A percentile compares a stretch with the other conserved stretches of the same genome.
Conservation (phyloP, 2,113 vertebrate species). For the Hypocryptadius cinnamomeus region DNA sequence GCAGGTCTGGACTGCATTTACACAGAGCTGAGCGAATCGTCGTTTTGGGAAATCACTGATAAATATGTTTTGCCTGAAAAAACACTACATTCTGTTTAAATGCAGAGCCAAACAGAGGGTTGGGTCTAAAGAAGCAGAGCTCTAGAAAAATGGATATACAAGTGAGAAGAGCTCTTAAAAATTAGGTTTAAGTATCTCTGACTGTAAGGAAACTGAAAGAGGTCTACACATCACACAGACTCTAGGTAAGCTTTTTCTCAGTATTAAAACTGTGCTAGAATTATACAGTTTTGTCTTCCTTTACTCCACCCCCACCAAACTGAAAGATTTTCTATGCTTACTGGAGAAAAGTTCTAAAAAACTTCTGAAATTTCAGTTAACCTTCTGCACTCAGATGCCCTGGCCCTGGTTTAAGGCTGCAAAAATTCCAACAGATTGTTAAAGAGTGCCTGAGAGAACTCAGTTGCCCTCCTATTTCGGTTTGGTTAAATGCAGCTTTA, state of each 20-base stretch:
- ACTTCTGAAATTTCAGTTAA: background rate
- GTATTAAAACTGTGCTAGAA: background rate
- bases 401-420: background rate
- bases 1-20: background rate
- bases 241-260: background rate
- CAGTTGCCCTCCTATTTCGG: background rate
- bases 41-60: background rate
- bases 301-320: background rate
- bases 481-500: background rate
- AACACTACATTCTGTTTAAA: background rate
- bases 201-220: background rate
- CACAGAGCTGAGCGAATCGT: background rate
- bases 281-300: background rate
- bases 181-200: background rate
- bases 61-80: background rate
- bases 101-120: background rate
- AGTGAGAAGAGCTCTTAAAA: background rate
- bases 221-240: no score
- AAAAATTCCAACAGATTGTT: background rate
- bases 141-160: background rate
- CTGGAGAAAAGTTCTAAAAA: background rate
- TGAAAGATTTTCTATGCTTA: background rate
- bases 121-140: background rate
- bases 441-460: background rate
- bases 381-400: background rate